These are phyloP conservation scores for Leptopilina drosophilae DNA, from an alignment of 2,888 invertebrate species.

Conservation along the genomic window DNA sequence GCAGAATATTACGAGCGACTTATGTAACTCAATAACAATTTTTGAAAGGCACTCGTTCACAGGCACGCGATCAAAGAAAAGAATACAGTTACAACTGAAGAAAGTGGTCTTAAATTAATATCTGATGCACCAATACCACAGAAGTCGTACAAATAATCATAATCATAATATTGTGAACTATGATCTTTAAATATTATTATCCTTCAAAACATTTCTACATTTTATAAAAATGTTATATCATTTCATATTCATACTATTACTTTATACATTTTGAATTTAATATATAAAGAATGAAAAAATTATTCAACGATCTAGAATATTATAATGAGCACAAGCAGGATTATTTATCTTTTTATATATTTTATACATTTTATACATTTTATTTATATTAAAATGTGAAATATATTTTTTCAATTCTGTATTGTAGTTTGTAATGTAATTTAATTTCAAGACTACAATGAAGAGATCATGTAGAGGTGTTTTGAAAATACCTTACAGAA, in stretches of 20 bases:
- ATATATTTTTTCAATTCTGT: too few species aligned
- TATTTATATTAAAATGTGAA: too few species aligned
- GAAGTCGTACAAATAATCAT: not conserved
- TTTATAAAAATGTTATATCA: not conserved
- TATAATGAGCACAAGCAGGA: too few species aligned
- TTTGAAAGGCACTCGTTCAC: slow-evolving; percentile 45
- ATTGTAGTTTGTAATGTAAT: not conserved
- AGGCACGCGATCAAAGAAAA: slow-evolving; percentile 44
- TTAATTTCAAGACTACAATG: not conserved
- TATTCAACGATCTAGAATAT: not conserved
- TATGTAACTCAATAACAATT: slow-evolving; percentile 46
- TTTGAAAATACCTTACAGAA: not conserved
- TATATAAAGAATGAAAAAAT: not conserved
- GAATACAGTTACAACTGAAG: slow-evolving; percentile 35
- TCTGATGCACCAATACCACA: slow-evolving; percentile 12
- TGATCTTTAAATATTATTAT: not conserved
- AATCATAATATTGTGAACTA: slow-evolving; percentile 4
- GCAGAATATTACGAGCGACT: slow-evolving; percentile 26
- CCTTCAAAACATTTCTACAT: not conserved
- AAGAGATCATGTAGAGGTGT: not conserved
- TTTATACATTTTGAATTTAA: not conserved
- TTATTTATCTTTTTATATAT: too few species aligned
- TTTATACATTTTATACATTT: too few species aligned
- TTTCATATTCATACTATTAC: not conserved
- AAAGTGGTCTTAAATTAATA: slow-evolving; percentile 49